Evolutionary conservation across 2,113 vertebrate species (phyloP).

Genomic region (Mus spicilegus): DNA sequence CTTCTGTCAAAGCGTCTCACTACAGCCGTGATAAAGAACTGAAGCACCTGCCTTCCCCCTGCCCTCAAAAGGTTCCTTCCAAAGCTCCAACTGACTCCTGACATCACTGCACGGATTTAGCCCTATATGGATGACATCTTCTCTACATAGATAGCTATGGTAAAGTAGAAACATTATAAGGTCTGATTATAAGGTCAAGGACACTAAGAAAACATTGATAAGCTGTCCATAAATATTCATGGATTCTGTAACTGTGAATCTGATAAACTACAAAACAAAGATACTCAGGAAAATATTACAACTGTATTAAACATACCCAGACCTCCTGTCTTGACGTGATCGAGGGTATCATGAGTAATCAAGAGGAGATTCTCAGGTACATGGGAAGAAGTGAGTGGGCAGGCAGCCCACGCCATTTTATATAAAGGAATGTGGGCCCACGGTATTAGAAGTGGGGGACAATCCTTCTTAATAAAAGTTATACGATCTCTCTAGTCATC

Average conservation of each 20-base stretch:
- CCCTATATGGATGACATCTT: too few relatives aligned
- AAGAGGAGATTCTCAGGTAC: neutral
- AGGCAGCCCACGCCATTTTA: neutral
- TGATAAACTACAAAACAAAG: neutral
- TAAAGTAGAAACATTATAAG: neutral
- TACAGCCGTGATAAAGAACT: neutral
- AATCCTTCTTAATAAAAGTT: neutral
- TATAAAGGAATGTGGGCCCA: neutral
- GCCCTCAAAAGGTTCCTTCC: neutral
- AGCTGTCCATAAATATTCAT: neutral
- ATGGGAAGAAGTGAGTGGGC: neutral
- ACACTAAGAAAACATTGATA: neutral
- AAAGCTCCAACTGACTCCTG: neutral
- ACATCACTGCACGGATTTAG: neutral
- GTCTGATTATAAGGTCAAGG: neutral
- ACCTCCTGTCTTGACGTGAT: neutral
- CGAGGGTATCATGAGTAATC: neutral
- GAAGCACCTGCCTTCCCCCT: neutral
- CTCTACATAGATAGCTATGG: neutral
- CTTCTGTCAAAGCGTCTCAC: neutral
- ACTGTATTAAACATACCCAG: neutral
- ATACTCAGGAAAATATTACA: neutral
- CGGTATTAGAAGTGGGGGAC: neutral
- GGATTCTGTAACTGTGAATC: neutral
- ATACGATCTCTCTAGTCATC: neutral